Percentiles rank a stretch among this genome's conserved stretches.
phyloP scores from a whole-genome alignment of 2,888 invertebrate species.

The Lasius fuliginosus region DNA sequence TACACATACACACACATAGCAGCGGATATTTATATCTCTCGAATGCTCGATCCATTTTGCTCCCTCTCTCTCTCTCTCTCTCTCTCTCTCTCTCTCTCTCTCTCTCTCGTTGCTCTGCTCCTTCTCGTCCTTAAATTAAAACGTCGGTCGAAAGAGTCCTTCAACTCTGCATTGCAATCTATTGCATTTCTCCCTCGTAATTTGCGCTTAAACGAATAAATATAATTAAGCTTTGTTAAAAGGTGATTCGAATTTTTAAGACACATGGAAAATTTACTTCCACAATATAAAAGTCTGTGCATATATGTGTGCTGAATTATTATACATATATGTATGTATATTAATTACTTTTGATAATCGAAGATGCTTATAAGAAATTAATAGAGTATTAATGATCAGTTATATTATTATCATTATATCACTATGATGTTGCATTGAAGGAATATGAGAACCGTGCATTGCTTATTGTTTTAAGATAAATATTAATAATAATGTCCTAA shows the following conservation, averaged over 20 bases:
- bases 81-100: neutral
- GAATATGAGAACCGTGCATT: neutral
- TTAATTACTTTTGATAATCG: neutral
- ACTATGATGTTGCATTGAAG: neutral
- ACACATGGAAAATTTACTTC: neutral
- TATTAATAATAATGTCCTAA: neutral
- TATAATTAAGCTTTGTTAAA: neutral
- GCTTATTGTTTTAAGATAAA: no score
- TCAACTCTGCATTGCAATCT: slow-evolving; percentile 7
- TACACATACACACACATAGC: neutral
- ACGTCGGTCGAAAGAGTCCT: slow-evolving; percentile 8
- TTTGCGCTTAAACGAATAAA: slow-evolving; percentile 7
- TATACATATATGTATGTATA: neutral
- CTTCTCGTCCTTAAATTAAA: slow-evolving; percentile 35
- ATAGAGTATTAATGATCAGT: neutral
- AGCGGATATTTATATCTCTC: neutral
- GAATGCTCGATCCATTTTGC: slow-evolving; percentile 31
- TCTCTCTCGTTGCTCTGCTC: neutral
- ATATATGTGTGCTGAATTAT: neutral
- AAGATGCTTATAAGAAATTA: neutral
- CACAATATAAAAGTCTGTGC: neutral
- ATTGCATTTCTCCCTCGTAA: neutral
- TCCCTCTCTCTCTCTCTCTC: neutral
- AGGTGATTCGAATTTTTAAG: neutral
- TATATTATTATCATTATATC: neutral